Evolutionary conservation across 1,140 invertebrate species (phyloP), one percentile per base, ranked within the genome.

Genomic region (Bombus balteatus): DNA sequence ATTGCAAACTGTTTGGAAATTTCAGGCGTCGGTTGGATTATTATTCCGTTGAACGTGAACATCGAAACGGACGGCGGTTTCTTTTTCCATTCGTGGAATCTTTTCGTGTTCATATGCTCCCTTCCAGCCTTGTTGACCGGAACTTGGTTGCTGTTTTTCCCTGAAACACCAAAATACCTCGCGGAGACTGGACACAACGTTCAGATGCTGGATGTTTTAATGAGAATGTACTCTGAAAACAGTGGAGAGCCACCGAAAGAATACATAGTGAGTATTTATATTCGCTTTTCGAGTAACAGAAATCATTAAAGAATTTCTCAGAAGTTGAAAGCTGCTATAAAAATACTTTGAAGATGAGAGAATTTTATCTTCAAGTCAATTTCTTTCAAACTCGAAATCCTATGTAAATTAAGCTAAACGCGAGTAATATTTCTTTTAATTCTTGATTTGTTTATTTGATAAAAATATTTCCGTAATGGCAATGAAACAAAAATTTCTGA

Each of bases 121-220:
- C 62, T 94, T 12, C 94, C 94, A 8, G 90, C 90, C 28, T 73
- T 94, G 3, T n/a, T 94, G 12, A 77, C 93, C 12, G 93, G 88
- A 12, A 37, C 92, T 0, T 96, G 86, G 80, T 92, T 96, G 34
- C 57, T 95, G 4, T 94, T 94, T 28, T 95, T 97, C 87, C 96
- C 96, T 8, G 96, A 97, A 89, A 96, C 96, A 81, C 96, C 96
- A 0, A 96, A 96, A 88, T 97, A 95, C 87, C 92, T 96, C 1
- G 93, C 96, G 8, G 94, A 95, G 43, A 93, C 91, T 83, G 95
- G 95, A 87, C 88, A 94, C 68, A 91, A 94, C 73, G 88, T 94
- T 0, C 89, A 95, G 59, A 91, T 96, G 22, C 77, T 96, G 0
- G 86, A 94, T 28, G 92, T 96, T 15, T 90, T 96, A 4, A 88